Evolutionary conservation across 2,113 vertebrate genomes (phyloP), one percentile per base, ranked within the genome.

Genomic region (Todiramphus chloris): DNA sequence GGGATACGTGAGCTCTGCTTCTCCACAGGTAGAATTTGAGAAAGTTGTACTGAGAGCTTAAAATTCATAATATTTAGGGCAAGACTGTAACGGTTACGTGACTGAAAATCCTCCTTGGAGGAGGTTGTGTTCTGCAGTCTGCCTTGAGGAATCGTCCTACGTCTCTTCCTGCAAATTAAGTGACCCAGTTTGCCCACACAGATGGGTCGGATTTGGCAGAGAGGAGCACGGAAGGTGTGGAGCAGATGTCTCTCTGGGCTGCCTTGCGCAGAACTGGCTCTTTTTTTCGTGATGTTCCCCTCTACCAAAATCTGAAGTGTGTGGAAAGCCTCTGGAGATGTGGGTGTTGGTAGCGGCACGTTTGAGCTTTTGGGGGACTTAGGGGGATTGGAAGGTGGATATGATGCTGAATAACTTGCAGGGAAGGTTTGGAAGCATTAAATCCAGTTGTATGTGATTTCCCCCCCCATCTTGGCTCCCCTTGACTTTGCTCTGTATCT

Each of bases 151-250:
- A 55, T 83, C 64, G 25, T 90, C 92, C 93, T 33, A 1, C 64
- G 4, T 74, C 76, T 86, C 77, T 81, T 94, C 72, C 86, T 89
- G 78, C n/a, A 3, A 7, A 30, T 2, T 9, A 41, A 80, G 73
- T 90, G 88, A 91, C 82, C 85, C 79, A 77, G 50, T 96, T 96
- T 95, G 74, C 93, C 92, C 64, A 77, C 18, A 14, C 92, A 83
- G 63, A 76, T 90, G 83, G 93, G 75, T 58, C 74, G 92, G 84
- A 56, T 94, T 94, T 96, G 82, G 78, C 44, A 39, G 78, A 73
- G 87, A 55, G 70, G 46, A 91, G 85, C 85, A 37, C 0, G 9
- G 51, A 94, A 90, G 94, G 88, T 95, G 80, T 66, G 50, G 85
- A 93, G 72, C 90, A 88, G 94, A 91, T 94, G 89, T 76, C 0